Evolutionary conservation across 2,888 invertebrate species (phyloP).

Genomic region (Sialis lutaria): DNA sequence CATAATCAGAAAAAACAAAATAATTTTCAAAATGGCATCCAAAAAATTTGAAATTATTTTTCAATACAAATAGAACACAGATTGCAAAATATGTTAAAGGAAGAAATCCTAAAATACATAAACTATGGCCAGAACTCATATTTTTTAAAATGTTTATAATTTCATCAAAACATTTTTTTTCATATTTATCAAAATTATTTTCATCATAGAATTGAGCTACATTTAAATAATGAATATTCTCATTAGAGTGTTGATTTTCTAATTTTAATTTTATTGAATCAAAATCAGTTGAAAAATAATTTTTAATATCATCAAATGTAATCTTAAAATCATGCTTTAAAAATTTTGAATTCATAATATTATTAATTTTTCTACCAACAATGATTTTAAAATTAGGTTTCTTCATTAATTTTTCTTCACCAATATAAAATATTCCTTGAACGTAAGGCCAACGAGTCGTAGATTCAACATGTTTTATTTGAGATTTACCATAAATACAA

Average conservation of each 20-base stretch:
- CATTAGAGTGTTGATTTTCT: background rate
- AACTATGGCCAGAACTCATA: background rate
- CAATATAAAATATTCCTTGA: background rate
- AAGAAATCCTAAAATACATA: background rate
- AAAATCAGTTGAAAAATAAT: background rate
- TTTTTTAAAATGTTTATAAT: background rate
- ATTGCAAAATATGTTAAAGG: background rate
- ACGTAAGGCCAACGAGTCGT: too few species aligned
- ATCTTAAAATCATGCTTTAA: background rate
- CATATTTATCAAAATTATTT: background rate
- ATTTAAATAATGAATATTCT: background rate
- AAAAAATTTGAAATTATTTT: background rate
- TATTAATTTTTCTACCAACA: background rate
- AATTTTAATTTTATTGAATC: background rate
- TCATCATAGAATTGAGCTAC: background rate
- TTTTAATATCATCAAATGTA: background rate
- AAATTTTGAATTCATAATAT: background rate
- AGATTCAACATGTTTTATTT: too few species aligned
- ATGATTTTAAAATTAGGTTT: background rate
- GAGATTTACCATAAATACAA: too few species aligned
- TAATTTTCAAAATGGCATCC: background rate
- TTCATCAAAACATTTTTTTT: background rate
- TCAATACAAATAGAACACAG: background rate
- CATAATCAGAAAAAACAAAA: background rate
- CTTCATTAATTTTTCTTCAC: background rate